These are phyloP conservation scores for Cettia cetti DNA, from an alignment of 2,113 vertebrate species.

Conservation along the genomic window DNA sequence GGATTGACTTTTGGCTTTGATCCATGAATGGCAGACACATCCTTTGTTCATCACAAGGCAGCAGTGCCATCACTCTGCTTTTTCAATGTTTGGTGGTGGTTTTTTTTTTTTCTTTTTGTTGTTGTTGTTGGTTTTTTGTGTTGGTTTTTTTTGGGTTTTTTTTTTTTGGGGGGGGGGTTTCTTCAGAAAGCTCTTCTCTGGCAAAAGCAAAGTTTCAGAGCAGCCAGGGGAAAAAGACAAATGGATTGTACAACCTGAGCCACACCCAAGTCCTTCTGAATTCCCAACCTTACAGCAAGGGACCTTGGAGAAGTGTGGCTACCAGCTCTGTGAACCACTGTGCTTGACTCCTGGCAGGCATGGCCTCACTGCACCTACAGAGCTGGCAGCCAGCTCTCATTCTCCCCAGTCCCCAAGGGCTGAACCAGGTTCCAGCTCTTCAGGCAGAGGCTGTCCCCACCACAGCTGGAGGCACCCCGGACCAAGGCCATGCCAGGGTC, in stretches of 20 bases:
- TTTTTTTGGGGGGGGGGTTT: too few species aligned
- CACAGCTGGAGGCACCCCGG: fast-evolving
- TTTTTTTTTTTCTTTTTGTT: neutral
- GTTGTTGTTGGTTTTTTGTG: too few species aligned
- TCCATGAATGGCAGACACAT: neutral
- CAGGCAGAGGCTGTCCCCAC: neutral
- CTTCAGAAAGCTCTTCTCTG: neutral
- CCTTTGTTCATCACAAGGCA: neutral
- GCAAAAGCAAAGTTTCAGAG: neutral
- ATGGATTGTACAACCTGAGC: neutral
- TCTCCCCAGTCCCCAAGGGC: neutral
- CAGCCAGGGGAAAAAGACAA: neutral
- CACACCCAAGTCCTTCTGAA: neutral
- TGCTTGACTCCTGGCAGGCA: neutral
- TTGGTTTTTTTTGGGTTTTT: neutral
- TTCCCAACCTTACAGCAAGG: neutral
- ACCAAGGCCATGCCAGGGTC: neutral
- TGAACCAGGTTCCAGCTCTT: neutral
- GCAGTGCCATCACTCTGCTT: neutral
- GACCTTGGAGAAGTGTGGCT: neutral
- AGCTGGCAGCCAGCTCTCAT: neutral
- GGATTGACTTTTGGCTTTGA: neutral
- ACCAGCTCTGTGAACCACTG: neutral
- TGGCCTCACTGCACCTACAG: neutral
- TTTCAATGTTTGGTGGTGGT: neutral